Percentiles rank a stretch among this genome's conserved stretches.
phyloP scores from a whole-genome alignment of 37 sponge, comb jelly and placozoan genomes.

The Spongilla lacustris region DNA sequence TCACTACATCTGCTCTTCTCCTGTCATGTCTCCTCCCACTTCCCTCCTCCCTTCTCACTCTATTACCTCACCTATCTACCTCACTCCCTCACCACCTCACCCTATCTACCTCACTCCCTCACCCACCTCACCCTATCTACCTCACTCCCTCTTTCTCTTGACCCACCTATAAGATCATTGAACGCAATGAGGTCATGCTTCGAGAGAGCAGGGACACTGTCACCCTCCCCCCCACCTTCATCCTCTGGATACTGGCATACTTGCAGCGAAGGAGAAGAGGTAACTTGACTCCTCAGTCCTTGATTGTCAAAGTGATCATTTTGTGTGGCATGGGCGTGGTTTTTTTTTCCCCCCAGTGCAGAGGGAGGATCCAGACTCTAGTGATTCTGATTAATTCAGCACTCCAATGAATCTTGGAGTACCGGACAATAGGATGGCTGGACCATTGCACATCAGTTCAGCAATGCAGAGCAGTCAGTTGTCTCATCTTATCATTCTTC shows the following conservation, averaged over 20 bases:
- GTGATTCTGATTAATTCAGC: no score
- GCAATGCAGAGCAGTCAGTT: no score
- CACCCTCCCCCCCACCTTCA: conserved; percentile 71
- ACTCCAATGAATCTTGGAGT: no score
- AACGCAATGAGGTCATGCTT: conserved; percentile 79
- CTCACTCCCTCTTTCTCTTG: background rate
- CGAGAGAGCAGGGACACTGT: conserved; percentile 77
- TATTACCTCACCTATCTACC: background rate
- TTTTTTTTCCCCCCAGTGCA: no score
- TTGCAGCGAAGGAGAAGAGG: conserved; percentile 67
- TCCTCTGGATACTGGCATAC: conserved; percentile 72
- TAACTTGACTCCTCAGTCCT: no score
- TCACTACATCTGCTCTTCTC: background rate
- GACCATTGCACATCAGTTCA: no score
- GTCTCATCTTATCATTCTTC: no score
- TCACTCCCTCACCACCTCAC: background rate
- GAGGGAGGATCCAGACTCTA: no score
- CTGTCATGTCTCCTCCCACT: background rate
- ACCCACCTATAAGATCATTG: conserved; percentile 49
- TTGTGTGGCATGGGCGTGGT: no score
- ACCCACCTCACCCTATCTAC: background rate
- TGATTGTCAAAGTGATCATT: no score
- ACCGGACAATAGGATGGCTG: no score
- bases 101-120: background rate
- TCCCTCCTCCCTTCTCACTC: background rate